phyloP scores from a whole-genome alignment of 2,113 vertebrate species.

The Hucho hucho region DNA sequence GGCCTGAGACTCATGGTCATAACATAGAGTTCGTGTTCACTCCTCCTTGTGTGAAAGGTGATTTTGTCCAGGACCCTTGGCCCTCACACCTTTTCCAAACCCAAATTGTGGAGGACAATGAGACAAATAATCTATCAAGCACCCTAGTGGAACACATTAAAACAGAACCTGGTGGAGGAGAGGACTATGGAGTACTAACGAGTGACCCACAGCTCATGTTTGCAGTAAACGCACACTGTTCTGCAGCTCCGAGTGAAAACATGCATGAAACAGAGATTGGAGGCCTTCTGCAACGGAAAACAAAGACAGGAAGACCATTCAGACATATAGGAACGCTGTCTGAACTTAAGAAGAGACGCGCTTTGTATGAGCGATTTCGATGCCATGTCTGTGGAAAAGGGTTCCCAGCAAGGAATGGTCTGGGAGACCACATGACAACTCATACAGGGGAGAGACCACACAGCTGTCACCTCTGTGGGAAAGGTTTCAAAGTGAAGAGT shows the following conservation, averaged over 20 bases:
- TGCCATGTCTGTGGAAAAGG: slow-evolving; percentile 53
- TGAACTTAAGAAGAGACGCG: slow-evolving; percentile 53
- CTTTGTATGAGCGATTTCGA: slow-evolving; percentile 49
- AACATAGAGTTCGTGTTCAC: neutral
- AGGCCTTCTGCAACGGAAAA: neutral
- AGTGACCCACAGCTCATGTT: slow-evolving; percentile 1
- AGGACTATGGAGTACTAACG: slow-evolving; percentile 34
- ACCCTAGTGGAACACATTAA: slow-evolving; percentile 48
- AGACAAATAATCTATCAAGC: slow-evolving; percentile 10
- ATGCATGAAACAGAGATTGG: slow-evolving; percentile 20
- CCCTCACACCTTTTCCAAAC: neutral
- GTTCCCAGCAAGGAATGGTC: slow-evolving; percentile 55
- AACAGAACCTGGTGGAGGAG: slow-evolving; percentile 49
- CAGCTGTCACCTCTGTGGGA: slow-evolving; percentile 40
- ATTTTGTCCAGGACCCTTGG: neutral
- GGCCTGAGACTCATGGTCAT: neutral
- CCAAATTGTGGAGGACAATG: slow-evolving; percentile 34
- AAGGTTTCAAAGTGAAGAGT: neutral
- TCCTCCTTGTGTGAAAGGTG: neutral
- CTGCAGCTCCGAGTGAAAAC: slow-evolving; percentile 29
- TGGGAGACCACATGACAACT: slow-evolving; percentile 51
- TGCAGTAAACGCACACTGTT: slow-evolving; percentile 8
- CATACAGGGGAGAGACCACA: slow-evolving; percentile 58
- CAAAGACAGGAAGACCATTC: neutral
- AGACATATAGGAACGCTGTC: slow-evolving; percentile 11